Conservation (phyloP, 1,140 invertebrate genomes). For the Drosophila pectinifera region DNA sequence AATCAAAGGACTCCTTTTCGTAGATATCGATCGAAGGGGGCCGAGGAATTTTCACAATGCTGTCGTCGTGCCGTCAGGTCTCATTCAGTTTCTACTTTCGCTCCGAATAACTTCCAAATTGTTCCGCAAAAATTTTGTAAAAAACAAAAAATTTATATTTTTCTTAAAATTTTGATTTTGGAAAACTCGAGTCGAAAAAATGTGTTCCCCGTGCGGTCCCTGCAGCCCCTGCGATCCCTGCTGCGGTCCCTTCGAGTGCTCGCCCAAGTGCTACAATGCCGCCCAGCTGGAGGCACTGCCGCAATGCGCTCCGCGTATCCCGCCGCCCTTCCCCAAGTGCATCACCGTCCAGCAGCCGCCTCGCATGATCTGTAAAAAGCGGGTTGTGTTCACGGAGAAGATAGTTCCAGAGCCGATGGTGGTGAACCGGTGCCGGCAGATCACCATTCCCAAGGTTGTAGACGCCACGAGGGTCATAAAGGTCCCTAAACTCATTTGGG, state of each 20-base stretch:
- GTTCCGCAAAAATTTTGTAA: slow-evolving; percentile 28
- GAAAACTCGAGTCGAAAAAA: slow-evolving; percentile 17
- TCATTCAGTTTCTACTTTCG: slow-evolving; percentile 51
- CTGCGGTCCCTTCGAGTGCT: slow-evolving; percentile 78
- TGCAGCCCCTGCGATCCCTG: slow-evolving; percentile 79
- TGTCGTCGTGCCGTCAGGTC: slow-evolving; percentile 29
- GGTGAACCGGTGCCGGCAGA: slow-evolving; percentile 73
- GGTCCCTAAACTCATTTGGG: slow-evolving; percentile 79
- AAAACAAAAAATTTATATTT: slow-evolving; percentile 4
- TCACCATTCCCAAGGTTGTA: slow-evolving; percentile 77
- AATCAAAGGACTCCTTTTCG: slow-evolving; percentile 5
- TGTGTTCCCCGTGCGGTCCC: slow-evolving; percentile 69
- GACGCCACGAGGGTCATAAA: slow-evolving; percentile 76
- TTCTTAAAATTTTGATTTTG: slow-evolving; percentile 21
- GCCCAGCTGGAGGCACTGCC: slow-evolving; percentile 74
- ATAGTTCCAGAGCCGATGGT: slow-evolving; percentile 79
- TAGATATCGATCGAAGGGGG: slow-evolving; percentile 4
- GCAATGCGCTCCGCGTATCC: slow-evolving; percentile 76
- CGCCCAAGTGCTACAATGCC: slow-evolving; percentile 76
- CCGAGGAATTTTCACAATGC: slow-evolving; percentile 1
- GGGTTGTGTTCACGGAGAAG: slow-evolving; percentile 76
- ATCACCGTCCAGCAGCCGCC: slow-evolving; percentile 81
- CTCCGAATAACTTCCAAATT: slow-evolving; percentile 47
- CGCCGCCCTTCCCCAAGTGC: slow-evolving; percentile 75
- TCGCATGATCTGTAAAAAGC: slow-evolving; percentile 77